phyloP scores from a whole-genome alignment of 2,113 vertebrate genomes.

The Sus scrofa region DNA sequence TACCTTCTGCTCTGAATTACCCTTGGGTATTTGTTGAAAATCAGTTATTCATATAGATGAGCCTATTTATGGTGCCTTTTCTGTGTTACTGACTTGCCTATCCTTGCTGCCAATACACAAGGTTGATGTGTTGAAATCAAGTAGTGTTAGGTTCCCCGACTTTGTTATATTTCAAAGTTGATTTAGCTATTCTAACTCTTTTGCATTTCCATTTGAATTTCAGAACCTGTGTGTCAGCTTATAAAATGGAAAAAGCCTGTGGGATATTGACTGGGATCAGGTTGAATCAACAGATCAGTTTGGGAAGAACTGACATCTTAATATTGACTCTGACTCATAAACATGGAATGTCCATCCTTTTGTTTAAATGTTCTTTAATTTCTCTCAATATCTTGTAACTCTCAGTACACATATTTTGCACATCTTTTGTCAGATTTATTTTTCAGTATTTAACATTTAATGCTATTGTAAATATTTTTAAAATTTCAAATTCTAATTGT shows the following conservation, averaged over 20 bases:
- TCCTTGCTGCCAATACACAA: not conserved
- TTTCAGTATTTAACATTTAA: slow-evolving; percentile 40
- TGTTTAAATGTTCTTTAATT: not conserved
- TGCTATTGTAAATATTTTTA: not conserved
- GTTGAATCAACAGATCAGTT: not conserved
- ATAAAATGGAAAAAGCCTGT: not conserved
- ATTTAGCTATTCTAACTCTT: not conserved
- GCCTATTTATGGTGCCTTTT: not conserved
- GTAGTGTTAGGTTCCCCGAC: not conserved
- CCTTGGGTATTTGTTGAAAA: not conserved
- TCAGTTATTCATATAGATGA: not conserved
- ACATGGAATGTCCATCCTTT: not conserved
- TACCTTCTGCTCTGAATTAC: not conserved
- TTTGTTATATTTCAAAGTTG: not conserved
- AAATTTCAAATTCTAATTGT: slow-evolving; percentile 2
- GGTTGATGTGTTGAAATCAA: slow-evolving; percentile 16
- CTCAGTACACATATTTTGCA: not conserved
- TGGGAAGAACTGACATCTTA: not conserved
- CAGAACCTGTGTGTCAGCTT: not conserved
- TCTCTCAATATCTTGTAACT: not conserved
- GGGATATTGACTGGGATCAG: not conserved
- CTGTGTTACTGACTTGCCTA: not conserved
- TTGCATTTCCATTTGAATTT: slow-evolving; percentile 42
- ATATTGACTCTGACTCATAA: not conserved
- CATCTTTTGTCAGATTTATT: not conserved